Base-by-base conservation (phyloP, 2,113 vertebrate genomes). In the Apistogramma diplotaenia region DNA sequence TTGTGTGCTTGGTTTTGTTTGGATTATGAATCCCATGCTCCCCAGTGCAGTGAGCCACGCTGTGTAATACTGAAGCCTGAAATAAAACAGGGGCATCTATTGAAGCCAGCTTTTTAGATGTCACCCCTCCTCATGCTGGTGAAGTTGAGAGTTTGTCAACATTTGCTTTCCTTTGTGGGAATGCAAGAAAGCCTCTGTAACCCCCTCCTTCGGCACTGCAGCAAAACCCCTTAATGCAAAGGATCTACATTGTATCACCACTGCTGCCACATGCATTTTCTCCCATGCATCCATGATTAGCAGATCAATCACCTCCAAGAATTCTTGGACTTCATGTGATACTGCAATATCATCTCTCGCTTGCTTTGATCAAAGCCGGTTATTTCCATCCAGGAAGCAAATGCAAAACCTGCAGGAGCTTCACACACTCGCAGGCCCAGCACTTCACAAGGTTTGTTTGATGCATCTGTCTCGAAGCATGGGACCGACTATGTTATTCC, bases 401-500 rank as follows among this genome's bases (percentile, higher is more conserved):
- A 87, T 58, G 82, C 70, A 82, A 84, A 92, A 89, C 82, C 79
- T 81, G 43, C 78, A 75, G 70, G 67, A 90, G 80, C 90, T 87
- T 90, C 87, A 83, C 40, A 77, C 12, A 72, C 51, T 71, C n/a
- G 8, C 59, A 87, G 83, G 84, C 59, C 76, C 84, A 81, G 49
- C 62, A 85, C 87, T 88, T 93, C 89, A 88, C 86, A 89, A 71
- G 88, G 73, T 74, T 46, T 57, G 78, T 90, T 82, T 92, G 88
- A 92, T 86, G 85, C 80, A 82, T 78, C 71, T 84, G 81, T 90
- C 87, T 89, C 74, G 74, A 79, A 85, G 84, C 90, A 84, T 81
- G 73, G 79, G 87, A 83, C 84, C 61, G 83, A 87, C 85, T 89
- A 80, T 90, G 86, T 88, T 86, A 83, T 91, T 91, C 82, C 86